Evolutionary conservation across 2,888 invertebrate species (phyloP).

Genomic region (Lottia gigantea): DNA sequence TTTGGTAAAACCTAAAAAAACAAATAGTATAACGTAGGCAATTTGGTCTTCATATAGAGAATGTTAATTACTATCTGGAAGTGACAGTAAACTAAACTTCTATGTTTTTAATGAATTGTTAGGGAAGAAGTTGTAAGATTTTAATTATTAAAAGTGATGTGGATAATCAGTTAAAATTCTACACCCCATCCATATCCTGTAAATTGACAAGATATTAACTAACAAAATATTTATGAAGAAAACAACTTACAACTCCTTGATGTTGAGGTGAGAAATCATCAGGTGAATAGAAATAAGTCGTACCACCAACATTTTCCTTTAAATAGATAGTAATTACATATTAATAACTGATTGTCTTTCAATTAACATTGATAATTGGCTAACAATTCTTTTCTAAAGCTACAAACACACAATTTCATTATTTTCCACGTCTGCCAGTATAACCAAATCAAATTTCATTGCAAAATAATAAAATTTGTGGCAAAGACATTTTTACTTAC

Average conservation of each 20-base stretch:
- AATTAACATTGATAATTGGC: too few species aligned
- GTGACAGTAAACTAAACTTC: background rate
- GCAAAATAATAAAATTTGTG: too few species aligned
- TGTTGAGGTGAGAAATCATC: constrained; percentile 62
- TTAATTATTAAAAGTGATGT: background rate
- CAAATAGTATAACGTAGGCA: background rate
- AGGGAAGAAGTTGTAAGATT: too few species aligned
- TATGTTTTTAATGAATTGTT: background rate
- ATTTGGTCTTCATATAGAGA: background rate
- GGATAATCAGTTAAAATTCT: too few species aligned
- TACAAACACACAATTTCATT: too few species aligned
- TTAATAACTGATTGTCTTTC: too few species aligned
- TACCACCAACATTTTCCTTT: constrained; percentile 78
- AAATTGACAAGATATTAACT: too few species aligned
- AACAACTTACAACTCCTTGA: constrained; percentile 67
- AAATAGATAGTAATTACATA: constrained; percentile 20
- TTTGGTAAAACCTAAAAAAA: constrained; percentile 62
- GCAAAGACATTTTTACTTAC: background rate
- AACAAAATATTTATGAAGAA: too few species aligned
- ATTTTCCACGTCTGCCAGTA: too few species aligned
- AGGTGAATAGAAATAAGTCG: constrained; percentile 86
- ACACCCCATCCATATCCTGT: too few species aligned
- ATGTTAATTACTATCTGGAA: background rate
- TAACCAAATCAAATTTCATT: too few species aligned
- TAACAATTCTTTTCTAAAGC: too few species aligned